phyloP scores from a whole-genome alignment of 2,797 vertebrate genomes.

The Ptychobarbus kaznakovi region DNA sequence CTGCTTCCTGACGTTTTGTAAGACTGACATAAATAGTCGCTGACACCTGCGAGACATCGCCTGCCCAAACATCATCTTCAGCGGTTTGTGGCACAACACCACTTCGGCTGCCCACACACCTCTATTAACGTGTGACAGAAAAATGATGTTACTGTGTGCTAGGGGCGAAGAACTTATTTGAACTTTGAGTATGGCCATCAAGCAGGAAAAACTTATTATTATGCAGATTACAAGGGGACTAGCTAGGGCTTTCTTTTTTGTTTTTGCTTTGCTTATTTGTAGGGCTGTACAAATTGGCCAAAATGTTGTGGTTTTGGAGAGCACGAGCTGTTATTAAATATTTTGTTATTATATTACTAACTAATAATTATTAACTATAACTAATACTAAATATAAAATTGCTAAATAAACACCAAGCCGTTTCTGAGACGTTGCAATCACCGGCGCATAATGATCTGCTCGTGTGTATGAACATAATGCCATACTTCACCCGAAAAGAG shows the following conservation, averaged over 20 bases:
- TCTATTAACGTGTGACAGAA: slow-evolving; percentile 30
- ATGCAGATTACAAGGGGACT: neutral
- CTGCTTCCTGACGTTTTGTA: slow-evolving; percentile 39
- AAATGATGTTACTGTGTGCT: slow-evolving; percentile 16
- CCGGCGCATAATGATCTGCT: neutral
- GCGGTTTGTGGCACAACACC: slow-evolving; percentile 37
- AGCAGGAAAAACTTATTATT: neutral
- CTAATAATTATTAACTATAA: neutral
- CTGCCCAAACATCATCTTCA: slow-evolving; percentile 13
- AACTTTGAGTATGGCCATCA: neutral
- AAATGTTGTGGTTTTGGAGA: too few species aligned
- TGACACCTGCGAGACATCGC: slow-evolving; percentile 20
- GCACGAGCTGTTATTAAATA: too few species aligned
- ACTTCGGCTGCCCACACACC: slow-evolving; percentile 7
- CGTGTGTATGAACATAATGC: neutral
- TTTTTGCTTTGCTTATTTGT: too few species aligned
- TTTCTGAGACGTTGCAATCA: neutral
- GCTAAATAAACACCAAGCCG: neutral
- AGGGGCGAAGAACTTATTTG: neutral
- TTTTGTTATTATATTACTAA: neutral
- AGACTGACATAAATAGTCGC: slow-evolving; percentile 40
- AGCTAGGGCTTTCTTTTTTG: neutral
- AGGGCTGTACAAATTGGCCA: too few species aligned
- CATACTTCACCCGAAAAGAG: neutral
- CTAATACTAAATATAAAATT: neutral